Conservation (phyloP, 2,888 invertebrate genomes). For the Acleris cristana region DNA sequence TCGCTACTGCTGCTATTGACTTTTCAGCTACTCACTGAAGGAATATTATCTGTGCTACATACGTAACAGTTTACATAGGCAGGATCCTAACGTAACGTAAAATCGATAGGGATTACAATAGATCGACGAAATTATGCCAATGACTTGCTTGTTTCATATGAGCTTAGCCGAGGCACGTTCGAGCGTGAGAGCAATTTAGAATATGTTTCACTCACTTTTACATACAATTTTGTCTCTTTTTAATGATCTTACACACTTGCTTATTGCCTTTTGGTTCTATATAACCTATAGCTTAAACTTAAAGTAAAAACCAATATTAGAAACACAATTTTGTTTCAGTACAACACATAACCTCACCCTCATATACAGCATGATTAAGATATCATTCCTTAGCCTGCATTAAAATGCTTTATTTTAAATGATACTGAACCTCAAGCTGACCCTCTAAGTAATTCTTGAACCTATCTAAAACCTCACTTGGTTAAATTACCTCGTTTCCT, state of each 20-base stretch:
- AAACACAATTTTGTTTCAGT: no score
- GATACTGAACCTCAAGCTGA: no score
- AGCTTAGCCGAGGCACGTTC: not conserved
- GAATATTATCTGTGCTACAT: conserved; percentile 12
- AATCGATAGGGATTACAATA: not conserved
- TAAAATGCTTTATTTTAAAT: no score
- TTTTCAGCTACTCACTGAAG: conserved; percentile 14
- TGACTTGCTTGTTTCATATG: not conserved
- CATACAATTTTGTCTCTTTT: not conserved
- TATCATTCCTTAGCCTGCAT: no score
- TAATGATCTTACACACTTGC: not conserved
- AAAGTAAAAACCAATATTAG: no score
- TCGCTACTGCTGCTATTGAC: conserved; percentile 49
- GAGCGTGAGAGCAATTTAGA: not conserved
- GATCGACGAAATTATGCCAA: not conserved
- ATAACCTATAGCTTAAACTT: not conserved
- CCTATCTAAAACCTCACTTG: no score
- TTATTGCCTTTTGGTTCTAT: not conserved
- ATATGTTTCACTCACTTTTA: not conserved
- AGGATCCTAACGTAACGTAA: conserved; percentile 4
- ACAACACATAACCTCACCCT: no score
- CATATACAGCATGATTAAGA: no score
- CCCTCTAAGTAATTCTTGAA: no score
- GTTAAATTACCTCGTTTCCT: no score
- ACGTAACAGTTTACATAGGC: conserved; percentile 6